Base-by-base conservation (phyloP, 2,113 vertebrate genomes). In the Polypterus bichir region DNA sequence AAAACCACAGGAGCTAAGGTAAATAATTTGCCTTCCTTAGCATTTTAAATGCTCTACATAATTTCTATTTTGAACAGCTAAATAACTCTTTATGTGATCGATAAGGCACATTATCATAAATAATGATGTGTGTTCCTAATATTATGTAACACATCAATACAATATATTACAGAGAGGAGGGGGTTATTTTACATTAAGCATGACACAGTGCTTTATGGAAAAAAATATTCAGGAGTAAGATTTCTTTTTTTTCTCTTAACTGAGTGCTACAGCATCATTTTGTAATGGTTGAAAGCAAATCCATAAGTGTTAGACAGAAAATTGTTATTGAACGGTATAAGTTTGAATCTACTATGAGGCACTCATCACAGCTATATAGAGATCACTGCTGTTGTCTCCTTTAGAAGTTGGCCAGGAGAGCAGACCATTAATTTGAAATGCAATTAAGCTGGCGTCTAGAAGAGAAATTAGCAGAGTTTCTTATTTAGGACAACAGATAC, bases 91-190 rank as follows among this genome's bases (percentile, higher is more conserved):
- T 93, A 93, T 78, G 81, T 90, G 91, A 94, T 97, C 89, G 73
- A 94, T 95, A 97, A 90, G 91, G 86, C 88, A 86, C 87, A 93
- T 95, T 91, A 94, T 85, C 90, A 91, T 92, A 92, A 95, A 95
- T 95, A 91, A 91, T 86, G 76, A 82, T 78, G 70, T 83, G 88
- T 88, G 84, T 88, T 92, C 87, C 85, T 86, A 91, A 92, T 91
- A 94, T 94, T 86, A 89, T 89, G 91, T 87, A 89, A 89, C 88
- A 88, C 91, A 92, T 97, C 93, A 92, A 93, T 96, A 95, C 85
- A 77, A 68, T 62, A 72, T 77, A 74, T 81, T 85, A 86, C 80
- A 76, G 86, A 83, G 86, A 84, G 75, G 79, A 76, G 69, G 80
- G 89, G 84, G 86, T 89, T 88, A 86, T 83, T 85, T 91, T 92